Conservation (phyloP, 1,140 invertebrate species). For the Neodiprion virginianus region DNA sequence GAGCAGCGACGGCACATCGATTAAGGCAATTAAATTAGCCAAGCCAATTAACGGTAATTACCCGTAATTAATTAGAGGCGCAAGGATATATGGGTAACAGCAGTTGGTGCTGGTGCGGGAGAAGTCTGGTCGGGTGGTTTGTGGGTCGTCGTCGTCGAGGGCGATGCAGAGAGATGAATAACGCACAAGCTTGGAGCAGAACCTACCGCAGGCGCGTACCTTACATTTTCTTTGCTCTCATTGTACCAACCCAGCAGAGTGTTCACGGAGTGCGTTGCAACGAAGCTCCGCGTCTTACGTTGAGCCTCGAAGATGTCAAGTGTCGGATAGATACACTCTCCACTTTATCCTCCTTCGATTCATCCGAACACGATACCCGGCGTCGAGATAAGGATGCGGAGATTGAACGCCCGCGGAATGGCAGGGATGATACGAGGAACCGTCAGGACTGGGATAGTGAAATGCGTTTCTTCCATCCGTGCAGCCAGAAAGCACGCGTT, state of each 20-base stretch:
- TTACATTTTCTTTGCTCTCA: not conserved
- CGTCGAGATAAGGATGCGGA: too few species aligned
- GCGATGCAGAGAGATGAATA: not conserved
- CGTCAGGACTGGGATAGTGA: too few species aligned
- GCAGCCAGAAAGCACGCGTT: too few species aligned
- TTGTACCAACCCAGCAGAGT: not conserved
- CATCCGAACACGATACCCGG: too few species aligned
- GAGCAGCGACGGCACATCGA: not conserved
- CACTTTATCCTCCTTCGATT: too few species aligned
- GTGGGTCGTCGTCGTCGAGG: not conserved
- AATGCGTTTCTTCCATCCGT: too few species aligned
- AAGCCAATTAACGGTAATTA: slow-evolving; percentile 49
- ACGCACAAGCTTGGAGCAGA: not conserved
- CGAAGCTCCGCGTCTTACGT: too few species aligned
- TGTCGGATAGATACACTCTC: too few species aligned
- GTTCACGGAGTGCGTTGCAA: not conserved
- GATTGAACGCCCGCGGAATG: too few species aligned
- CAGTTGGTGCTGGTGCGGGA: slow-evolving; percentile 1
- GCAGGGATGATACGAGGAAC: too few species aligned
- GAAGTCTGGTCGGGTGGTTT: not conserved
- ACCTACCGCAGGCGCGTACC: not conserved
- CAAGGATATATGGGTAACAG: not conserved
- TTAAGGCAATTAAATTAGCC: slow-evolving; percentile 35
- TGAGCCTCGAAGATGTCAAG: too few species aligned
- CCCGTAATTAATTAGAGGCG: slow-evolving; percentile 46